These are phyloP conservation scores for Prunella strophiata DNA, from an alignment of 2,797 vertebrate genomes.

Conservation along the genomic window DNA sequence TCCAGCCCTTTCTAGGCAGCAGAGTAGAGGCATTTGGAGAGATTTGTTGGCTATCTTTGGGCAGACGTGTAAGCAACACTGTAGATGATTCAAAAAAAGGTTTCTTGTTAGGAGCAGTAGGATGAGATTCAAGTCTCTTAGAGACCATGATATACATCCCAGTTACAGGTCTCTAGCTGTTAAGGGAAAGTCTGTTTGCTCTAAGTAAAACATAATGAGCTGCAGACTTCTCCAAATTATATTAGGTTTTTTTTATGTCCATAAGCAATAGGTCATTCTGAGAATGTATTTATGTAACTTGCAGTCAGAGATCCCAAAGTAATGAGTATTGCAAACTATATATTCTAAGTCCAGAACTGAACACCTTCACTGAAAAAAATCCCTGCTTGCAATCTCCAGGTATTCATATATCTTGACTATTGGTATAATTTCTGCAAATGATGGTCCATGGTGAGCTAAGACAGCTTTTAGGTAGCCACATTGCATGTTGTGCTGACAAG, in stretches of 20 bases:
- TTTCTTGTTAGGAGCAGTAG: background rate
- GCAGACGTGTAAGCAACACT: background rate
- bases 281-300: background rate
- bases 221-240: background rate
- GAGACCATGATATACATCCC: background rate
- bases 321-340: background rate
- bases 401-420: background rate
- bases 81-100: background rate
- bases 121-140: background rate
- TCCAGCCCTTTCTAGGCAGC: background rate
- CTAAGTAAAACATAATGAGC: background rate
- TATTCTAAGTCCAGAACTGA: background rate
- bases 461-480: background rate
- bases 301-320: background rate
- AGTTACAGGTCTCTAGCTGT: background rate
- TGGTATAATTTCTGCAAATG: background rate
- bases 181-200: background rate
- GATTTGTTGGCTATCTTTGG: background rate
- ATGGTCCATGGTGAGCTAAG: background rate
- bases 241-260: background rate
- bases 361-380: background rate
- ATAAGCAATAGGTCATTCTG: background rate
- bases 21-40: background rate
- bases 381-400: background rate
- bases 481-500: background rate